Evolutionary conservation across 2,888 invertebrate species (phyloP).

Genomic region (Germaria angustata): DNA sequence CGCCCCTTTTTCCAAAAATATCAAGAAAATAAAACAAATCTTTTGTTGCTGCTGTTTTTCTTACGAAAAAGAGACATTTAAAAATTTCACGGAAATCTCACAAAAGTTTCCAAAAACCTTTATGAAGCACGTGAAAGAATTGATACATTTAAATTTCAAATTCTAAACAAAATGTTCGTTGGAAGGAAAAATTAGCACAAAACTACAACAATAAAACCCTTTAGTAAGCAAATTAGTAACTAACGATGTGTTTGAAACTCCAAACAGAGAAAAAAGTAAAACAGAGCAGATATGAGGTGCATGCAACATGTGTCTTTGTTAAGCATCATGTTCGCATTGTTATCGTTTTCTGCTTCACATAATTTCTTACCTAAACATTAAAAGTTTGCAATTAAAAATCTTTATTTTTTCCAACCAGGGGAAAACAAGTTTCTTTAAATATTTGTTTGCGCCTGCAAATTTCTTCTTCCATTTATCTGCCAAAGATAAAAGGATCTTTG

Average conservation of each 20-base stretch:
- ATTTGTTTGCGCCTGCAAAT: conserved; percentile 15
- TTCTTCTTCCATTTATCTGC: background rate
- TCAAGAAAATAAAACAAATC: background rate
- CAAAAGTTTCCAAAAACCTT: conserved; percentile 17
- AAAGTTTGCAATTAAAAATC: conserved; percentile 62
- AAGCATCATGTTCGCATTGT: conserved; percentile 23
- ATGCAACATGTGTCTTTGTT: conserved; percentile 63
- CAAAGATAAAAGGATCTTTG: conserved; percentile 8
- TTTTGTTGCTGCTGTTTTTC: background rate
- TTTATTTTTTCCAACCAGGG: conserved; percentile 6
- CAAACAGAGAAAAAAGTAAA: background rate
- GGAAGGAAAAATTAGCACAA: background rate
- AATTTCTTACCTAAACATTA: conserved; percentile 50
- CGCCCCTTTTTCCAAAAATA: conserved; percentile 35
- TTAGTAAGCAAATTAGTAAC: conserved; percentile 62
- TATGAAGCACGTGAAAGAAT: conserved; percentile 56
- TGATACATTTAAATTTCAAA: conserved; percentile 55
- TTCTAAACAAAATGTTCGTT: conserved; percentile 17
- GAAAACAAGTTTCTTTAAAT: conserved; percentile 54
- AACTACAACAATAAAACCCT: background rate
- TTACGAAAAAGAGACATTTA: background rate
- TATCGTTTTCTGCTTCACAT: conserved; percentile 29
- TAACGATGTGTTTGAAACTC: conserved; percentile 60
- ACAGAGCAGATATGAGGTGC: conserved; percentile 21
- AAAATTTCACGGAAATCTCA: conserved; percentile 63